These are phyloP conservation scores for Polyommatus iphigenia DNA, from an alignment of 2,888 invertebrate species.

Conservation along the genomic window DNA sequence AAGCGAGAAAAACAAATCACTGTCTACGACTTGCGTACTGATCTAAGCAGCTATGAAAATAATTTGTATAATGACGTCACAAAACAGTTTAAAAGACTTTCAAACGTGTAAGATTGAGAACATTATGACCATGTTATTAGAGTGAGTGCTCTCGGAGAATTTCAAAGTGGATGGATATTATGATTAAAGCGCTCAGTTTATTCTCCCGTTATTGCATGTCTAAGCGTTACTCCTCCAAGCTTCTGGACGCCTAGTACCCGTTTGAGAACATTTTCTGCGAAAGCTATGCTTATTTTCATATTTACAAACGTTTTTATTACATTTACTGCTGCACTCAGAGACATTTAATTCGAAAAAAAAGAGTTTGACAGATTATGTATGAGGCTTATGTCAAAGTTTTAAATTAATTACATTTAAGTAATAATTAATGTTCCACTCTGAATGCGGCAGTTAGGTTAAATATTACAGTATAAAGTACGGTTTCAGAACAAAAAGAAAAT, in stretches of 20 bases:
- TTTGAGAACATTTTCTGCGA: not conserved
- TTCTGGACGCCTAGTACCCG: not conserved
- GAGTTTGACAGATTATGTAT: no score
- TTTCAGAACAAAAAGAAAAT: no score
- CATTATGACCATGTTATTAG: not conserved
- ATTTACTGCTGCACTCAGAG: no score
- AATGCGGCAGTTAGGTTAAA: not conserved
- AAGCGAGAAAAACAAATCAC: not conserved
- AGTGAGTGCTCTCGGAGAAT: not conserved
- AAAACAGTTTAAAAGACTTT: not conserved
- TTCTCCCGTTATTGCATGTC: slow-evolving; percentile 25
- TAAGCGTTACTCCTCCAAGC: slow-evolving; percentile 9
- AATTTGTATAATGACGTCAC: not conserved
- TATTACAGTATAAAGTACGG: not conserved
- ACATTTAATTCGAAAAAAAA: no score
- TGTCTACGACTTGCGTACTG: not conserved
- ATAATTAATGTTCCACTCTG: no score
- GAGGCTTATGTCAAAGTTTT: no score
- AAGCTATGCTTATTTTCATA: not conserved
- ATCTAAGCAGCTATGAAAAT: not conserved
- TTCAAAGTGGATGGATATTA: slow-evolving; percentile 18
- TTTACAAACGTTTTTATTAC: not conserved
- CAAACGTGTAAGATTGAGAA: slow-evolving; percentile 6
- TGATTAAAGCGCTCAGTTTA: slow-evolving; percentile 15
- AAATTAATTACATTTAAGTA: no score